Conservation (phyloP, 1,140 invertebrate genomes). For the Harpegnathos saltator region DNA sequence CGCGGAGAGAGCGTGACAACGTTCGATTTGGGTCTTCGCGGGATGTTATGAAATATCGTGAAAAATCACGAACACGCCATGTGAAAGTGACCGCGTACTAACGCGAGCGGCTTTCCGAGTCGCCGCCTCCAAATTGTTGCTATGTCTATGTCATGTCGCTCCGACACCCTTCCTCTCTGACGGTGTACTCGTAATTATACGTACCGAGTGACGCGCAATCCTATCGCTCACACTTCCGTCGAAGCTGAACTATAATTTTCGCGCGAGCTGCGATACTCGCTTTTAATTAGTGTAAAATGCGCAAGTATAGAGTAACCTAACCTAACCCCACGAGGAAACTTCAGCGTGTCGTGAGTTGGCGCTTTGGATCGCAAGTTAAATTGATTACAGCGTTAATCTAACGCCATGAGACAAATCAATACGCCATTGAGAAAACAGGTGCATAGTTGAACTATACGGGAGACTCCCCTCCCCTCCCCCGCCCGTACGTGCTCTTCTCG, state of each 20-base stretch:
- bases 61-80: too few species aligned
- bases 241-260: neutral
- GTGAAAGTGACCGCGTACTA: too few species aligned
- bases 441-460: slow-evolving; percentile 24
- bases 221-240: neutral
- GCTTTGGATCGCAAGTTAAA: slow-evolving; percentile 40
- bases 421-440: slow-evolving; percentile 23
- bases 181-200: too few species aligned
- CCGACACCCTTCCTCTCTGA: too few species aligned
- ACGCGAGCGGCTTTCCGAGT: too few species aligned
- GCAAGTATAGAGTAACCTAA: neutral
- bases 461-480: neutral
- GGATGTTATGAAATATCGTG: too few species aligned
- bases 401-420: slow-evolving; percentile 27
- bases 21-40: too few species aligned
- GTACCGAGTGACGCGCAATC: too few species aligned
- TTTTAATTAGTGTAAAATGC: slow-evolving; percentile 31
- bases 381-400: slow-evolving; percentile 49
- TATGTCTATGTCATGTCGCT: too few species aligned
- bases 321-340: slow-evolving; percentile 23
- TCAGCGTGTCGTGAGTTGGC: neutral
- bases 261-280: neutral
- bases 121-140: too few species aligned
- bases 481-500: neutral
- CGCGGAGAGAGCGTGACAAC: too few species aligned